phyloP scores from a whole-genome alignment of 1,140 invertebrate genomes.

The Aphidius gifuensis region DNA sequence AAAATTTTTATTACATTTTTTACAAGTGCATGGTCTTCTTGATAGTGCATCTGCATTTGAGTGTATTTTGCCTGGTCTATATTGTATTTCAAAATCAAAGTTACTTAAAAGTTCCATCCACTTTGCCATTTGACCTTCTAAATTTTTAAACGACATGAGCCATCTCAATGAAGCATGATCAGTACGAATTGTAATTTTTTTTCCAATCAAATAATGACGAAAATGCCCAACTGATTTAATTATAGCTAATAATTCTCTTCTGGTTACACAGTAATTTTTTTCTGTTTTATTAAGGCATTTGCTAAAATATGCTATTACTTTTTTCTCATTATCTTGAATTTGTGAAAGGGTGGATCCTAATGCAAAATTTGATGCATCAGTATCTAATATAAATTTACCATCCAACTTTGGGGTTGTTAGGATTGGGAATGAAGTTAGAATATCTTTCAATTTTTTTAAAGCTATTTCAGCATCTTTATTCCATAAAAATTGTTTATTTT shows the following conservation, averaged over 20 bases:
- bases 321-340: not conserved
- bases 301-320: not conserved
- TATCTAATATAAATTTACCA: not conserved
- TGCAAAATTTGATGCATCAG: not conserved
- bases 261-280: not conserved
- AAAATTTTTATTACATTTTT: slow-evolving; percentile 2
- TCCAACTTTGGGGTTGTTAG: not conserved
- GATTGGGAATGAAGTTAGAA: slow-evolving; percentile 18
- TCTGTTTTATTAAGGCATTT: slow-evolving; percentile 5
- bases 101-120: slow-evolving; percentile 31
- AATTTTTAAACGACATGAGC: slow-evolving; percentile 34
- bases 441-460: slow-evolving; percentile 20
- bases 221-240: slow-evolving; percentile 29
- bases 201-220: slow-evolving; percentile 26
- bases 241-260: not conserved
- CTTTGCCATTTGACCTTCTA: slow-evolving; percentile 29
- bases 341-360: slow-evolving; percentile 8
- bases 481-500: not conserved
- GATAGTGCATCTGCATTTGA: too few species aligned
- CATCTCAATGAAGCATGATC: slow-evolving; percentile 36
- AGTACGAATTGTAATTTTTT: slow-evolving; percentile 26
- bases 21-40: slow-evolving; percentile 19
- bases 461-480: not conserved
- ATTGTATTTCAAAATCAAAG: slow-evolving; percentile 30
- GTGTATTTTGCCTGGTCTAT: too few species aligned